phyloP scores from a whole-genome alignment of 2,113 vertebrate species.

The Lepidothrix coronata region DNA sequence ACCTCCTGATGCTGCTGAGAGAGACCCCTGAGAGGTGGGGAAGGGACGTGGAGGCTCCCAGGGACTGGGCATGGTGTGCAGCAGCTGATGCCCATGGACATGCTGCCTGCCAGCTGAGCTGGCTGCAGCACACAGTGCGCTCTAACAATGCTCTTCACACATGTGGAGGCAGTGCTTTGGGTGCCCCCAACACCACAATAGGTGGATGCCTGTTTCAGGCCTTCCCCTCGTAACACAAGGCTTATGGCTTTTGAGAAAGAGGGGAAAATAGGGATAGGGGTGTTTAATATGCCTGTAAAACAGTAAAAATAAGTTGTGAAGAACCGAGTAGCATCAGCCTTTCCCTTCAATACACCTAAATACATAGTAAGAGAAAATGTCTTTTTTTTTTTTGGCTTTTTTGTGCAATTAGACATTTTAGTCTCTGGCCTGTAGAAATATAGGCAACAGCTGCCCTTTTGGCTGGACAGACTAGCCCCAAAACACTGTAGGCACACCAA shows the following conservation, averaged over 20 bases:
- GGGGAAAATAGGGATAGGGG: background rate
- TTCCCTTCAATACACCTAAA: background rate
- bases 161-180: accelerated
- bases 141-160: accelerated
- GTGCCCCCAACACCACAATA: background rate
- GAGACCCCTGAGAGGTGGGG: background rate
- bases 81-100: background rate
- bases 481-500: background rate
- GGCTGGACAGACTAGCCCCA: background rate
- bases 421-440: background rate
- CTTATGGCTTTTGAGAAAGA: background rate
- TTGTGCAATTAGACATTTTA: background rate
- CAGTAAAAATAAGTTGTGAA: background rate
- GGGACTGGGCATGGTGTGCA: background rate
- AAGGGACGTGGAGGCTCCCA: background rate
- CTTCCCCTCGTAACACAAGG: background rate
- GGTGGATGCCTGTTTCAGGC: background rate
- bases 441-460: constrained; percentile 25
- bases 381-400: background rate
- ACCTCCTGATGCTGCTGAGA: background rate
- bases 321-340: background rate
- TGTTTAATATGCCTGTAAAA: background rate
- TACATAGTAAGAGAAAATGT: background rate
- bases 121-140: accelerated
- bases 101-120: background rate